A percentile compares a stretch with the other conserved stretches of the same genome.
Conservation (phyloP, 2,888 invertebrate species). For the Drosophila koepferae region DNA sequence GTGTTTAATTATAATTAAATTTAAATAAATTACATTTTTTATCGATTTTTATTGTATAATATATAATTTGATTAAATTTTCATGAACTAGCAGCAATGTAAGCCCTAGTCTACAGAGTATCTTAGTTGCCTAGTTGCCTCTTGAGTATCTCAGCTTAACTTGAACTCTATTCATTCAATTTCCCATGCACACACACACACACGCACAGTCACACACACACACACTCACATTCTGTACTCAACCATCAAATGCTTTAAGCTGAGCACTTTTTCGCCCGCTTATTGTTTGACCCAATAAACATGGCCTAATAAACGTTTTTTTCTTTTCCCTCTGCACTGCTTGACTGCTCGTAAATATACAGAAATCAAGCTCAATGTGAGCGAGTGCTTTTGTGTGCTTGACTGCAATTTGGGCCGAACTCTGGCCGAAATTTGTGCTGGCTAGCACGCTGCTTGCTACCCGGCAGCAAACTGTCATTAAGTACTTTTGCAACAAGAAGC, state of each 20-base stretch:
- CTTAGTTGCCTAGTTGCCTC: background rate
- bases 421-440: constrained; percentile 3
- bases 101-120: too few relatives aligned
- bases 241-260: constrained; percentile 7
- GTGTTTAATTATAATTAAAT: too few relatives aligned
- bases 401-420: constrained; percentile 30
- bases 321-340: constrained; percentile 11
- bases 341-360: constrained; percentile 22
- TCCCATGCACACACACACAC: background rate
- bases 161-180: background rate
- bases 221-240: background rate
- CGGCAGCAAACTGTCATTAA: constrained; percentile 36
- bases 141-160: background rate
- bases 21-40: too few relatives aligned
- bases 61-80: background rate
- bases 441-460: background rate
- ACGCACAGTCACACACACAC: background rate
- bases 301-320: constrained; percentile 27
- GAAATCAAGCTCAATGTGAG: background rate
- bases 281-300: constrained; percentile 21
- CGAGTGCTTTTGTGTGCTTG: background rate
- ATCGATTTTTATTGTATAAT: too few relatives aligned
- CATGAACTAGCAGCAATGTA: background rate
- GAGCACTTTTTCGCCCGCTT: background rate
- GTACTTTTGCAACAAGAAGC: constrained; percentile 42